A percentile compares a stretch with the other conserved stretches of the same genome.
Evolutionary conservation across 2,888 invertebrate genomes (phyloP).

Genomic region (Archips crataeganus): DNA sequence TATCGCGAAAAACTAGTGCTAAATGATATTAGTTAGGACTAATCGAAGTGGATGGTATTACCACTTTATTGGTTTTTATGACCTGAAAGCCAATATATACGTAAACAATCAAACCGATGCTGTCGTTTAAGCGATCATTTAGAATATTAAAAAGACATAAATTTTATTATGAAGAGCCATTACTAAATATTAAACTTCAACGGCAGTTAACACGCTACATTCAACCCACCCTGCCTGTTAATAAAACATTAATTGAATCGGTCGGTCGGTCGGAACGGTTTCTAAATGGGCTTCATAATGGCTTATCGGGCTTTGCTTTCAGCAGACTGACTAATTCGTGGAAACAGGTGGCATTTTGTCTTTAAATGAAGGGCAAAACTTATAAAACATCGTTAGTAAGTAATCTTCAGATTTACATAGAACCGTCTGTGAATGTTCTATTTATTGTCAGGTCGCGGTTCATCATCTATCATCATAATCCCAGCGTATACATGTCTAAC

Average conservation of each 20-base stretch:
- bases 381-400: neutral
- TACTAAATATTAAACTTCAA: neutral
- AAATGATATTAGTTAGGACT: too few species aligned
- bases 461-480: too few species aligned
- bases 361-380: neutral
- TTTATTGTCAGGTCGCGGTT: too few species aligned
- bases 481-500: too few species aligned
- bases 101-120: neutral
- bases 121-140: neutral
- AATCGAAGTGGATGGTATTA: too few species aligned
- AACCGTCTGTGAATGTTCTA: neutral
- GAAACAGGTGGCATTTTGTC: neutral
- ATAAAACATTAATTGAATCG: conserved; percentile 17
- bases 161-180: neutral
- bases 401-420: neutral
- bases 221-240: neutral
- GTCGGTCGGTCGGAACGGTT: neutral
- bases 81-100: too few species aligned
- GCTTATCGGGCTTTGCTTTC: conserved; percentile 1
- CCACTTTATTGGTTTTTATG: too few species aligned
- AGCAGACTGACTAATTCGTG: neutral
- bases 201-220: neutral
- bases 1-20: too few species aligned
- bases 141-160: neutral
- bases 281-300: conserved; percentile 6